phyloP scores from a whole-genome alignment of 2,888 invertebrate genomes.

The Lymantria monacha region DNA sequence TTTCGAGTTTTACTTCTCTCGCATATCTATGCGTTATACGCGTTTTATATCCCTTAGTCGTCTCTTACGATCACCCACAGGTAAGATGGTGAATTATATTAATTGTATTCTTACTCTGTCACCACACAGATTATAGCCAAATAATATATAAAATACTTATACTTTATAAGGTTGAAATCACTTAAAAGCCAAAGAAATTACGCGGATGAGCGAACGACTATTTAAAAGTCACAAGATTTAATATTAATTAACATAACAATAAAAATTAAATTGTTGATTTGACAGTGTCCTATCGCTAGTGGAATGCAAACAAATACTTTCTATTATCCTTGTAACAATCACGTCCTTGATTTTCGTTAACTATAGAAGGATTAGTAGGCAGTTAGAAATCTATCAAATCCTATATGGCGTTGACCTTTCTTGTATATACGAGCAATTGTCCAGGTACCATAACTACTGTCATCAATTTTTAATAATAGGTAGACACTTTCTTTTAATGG shows the following conservation, averaged over 20 bases:
- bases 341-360: slow-evolving; percentile 7
- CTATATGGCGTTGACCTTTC: slow-evolving; percentile 10
- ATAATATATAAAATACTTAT: neutral
- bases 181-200: neutral
- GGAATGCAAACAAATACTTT: slow-evolving; percentile 52
- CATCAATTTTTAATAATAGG: neutral
- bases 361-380: slow-evolving; percentile 4
- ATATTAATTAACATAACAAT: neutral
- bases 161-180: neutral
- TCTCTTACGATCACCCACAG: too few relatives aligned
- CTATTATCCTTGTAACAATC: slow-evolving; percentile 36
- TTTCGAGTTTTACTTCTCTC: too few relatives aligned
- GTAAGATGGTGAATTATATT: too few relatives aligned
- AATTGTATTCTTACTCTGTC: too few relatives aligned
- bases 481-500: neutral
- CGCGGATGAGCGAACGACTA: neutral
- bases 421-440: neutral
- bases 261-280: neutral
- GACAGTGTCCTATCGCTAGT: slow-evolving; percentile 26
- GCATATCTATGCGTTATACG: too few relatives aligned
- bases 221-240: neutral
- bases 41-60: too few relatives aligned
- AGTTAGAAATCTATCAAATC: neutral
- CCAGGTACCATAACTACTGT: neutral
- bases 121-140: too few relatives aligned